Percentiles rank a stretch among this genome's conserved stretches.
Conservation (phyloP, 2,113 vertebrate species). For the Ochotona curzoniae region DNA sequence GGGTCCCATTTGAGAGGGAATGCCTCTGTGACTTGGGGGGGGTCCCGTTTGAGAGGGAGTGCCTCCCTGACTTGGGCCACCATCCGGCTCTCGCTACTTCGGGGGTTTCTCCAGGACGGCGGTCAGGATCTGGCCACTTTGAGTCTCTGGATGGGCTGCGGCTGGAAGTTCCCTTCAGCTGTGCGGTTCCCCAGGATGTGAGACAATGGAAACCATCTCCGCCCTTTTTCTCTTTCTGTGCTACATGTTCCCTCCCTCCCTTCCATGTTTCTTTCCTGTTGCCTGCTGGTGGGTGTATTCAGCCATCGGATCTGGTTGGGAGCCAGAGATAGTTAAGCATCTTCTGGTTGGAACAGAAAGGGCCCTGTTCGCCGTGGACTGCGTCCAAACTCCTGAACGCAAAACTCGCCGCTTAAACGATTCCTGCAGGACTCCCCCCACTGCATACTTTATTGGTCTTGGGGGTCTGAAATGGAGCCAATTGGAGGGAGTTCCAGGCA, state of each 20-base stretch:
- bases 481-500: conserved; percentile 85
- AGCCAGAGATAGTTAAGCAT: conserved; percentile 80
- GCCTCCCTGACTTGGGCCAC: background rate
- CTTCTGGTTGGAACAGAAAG: conserved; percentile 83
- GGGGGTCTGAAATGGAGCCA: conserved; percentile 87
- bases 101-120: background rate
- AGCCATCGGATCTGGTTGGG: conserved; percentile 68
- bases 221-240: background rate
- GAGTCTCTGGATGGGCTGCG: background rate
- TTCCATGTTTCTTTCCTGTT: fast-evolving
- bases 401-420: conserved; percentile 89
- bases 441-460: conserved; percentile 87
- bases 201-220: background rate
- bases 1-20: background rate
- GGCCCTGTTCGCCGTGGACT: conserved; percentile 81
- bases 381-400: conserved; percentile 83
- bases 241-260: background rate
- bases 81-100: background rate
- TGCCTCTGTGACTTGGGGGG: too few species aligned
- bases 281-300: conserved; percentile 50
- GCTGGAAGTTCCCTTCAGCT: background rate
- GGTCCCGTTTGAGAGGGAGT: background rate
- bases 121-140: background rate
- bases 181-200: too few species aligned
- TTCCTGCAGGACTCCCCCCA: conserved; percentile 85